A percentile compares a stretch with the other conserved stretches of the same genome.
These are phyloP conservation scores for Candidula unifasciata DNA, from an alignment of 2,888 invertebrate genomes.

Conservation along the genomic window DNA sequence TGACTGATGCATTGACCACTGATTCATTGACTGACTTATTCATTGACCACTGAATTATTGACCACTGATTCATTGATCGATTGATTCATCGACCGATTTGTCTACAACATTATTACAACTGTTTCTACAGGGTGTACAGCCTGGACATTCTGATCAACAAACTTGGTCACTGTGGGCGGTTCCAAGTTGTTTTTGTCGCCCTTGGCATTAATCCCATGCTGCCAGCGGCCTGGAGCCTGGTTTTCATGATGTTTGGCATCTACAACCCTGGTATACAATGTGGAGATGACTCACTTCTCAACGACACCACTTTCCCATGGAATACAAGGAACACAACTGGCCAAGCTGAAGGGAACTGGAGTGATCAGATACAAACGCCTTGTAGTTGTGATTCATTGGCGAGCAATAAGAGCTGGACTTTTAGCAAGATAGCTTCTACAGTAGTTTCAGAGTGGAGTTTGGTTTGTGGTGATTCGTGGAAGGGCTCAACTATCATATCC, in stretches of 20 bases:
- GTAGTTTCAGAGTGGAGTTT: constrained; percentile 53
- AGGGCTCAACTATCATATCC: constrained; percentile 67
- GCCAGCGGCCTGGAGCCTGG: constrained; percentile 59
- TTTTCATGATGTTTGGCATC: constrained; percentile 65
- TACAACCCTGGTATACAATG: constrained; percentile 57
- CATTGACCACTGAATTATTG: too few species aligned
- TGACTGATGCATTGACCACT: too few species aligned
- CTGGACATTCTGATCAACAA: constrained; percentile 58
- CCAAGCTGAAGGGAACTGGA: neutral
- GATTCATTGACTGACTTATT: too few species aligned
- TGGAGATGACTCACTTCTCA: neutral
- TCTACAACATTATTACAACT: too few species aligned
- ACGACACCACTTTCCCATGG: neutral
- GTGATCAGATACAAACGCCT: neutral
- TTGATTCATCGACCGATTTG: too few species aligned
- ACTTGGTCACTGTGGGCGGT: constrained; percentile 60
- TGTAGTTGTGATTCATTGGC: neutral
- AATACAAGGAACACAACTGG: neutral
- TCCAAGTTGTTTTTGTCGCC: constrained; percentile 57
- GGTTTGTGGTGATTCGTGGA: constrained; percentile 66
- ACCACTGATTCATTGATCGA: too few species aligned
- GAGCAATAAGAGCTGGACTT: neutral
- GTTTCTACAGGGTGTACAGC: neutral
- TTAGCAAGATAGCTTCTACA: neutral
- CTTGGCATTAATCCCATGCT: constrained; percentile 53